Evolutionary conservation across 2,888 invertebrate species (phyloP).

Genomic region (Rotaria sp.): DNA sequence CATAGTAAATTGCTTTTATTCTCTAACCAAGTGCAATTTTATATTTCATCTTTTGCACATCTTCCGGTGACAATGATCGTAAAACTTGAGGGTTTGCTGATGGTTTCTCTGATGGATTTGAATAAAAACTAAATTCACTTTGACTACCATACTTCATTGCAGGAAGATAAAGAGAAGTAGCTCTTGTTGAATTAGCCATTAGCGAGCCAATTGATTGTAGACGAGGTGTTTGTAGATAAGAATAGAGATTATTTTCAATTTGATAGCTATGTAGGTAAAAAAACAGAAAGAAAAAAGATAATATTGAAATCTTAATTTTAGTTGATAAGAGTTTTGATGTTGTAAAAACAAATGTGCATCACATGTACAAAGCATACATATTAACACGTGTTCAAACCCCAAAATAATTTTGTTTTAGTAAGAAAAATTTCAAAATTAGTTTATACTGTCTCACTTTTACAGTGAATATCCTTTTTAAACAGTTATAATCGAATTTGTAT

Average conservation of each 20-base stretch:
- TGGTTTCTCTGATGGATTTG: background rate
- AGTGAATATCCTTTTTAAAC: background rate
- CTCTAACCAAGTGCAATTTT: slow-evolving; percentile 10
- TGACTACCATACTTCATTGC: background rate
- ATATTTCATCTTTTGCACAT: background rate
- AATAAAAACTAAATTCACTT: background rate
- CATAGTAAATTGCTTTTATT: background rate
- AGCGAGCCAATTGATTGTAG: background rate
- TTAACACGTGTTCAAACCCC: too few relatives aligned
- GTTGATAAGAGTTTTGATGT: too few relatives aligned
- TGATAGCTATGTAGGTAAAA: background rate
- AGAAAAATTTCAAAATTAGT: too few relatives aligned
- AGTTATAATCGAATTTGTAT: background rate
- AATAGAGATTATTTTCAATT: background rate
- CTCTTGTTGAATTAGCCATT: background rate
- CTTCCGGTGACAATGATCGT: background rate
- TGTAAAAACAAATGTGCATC: too few relatives aligned
- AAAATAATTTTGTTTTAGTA: too few relatives aligned
- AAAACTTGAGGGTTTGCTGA: background rate
- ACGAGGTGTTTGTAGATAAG: background rate
- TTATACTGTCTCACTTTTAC: too few relatives aligned
- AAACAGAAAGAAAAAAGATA: background rate
- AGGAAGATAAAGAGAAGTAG: background rate
- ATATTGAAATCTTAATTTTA: too few relatives aligned
- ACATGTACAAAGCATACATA: too few relatives aligned